These are phyloP conservation scores for Beris chalybata DNA, from an alignment of 2,888 invertebrate species.

Conservation along the genomic window DNA sequence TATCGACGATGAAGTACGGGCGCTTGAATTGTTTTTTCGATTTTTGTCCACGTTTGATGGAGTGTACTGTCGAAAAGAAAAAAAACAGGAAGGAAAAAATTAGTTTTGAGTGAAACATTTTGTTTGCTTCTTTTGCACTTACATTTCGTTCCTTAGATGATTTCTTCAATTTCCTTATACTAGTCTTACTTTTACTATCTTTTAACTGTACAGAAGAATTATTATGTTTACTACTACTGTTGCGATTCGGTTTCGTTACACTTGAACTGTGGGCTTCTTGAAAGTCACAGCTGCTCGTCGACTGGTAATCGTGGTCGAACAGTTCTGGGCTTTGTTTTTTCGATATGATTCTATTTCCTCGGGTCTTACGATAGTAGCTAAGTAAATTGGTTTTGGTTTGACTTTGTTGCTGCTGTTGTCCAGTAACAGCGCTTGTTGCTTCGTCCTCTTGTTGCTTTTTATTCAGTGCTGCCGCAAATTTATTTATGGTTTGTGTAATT, in stretches of 20 bases:
- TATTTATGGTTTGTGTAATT: background rate
- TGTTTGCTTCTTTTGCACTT: background rate
- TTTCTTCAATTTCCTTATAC: conserved; percentile 15
- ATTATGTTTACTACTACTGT: background rate
- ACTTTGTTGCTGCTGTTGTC: background rate
- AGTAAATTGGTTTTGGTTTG: conserved; percentile 47
- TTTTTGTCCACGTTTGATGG: conserved; percentile 38
- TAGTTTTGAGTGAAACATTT: background rate
- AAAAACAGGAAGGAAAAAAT: background rate
- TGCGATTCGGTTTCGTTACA: background rate
- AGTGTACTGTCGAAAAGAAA: conserved; percentile 6
- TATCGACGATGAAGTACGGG: conserved; percentile 28
- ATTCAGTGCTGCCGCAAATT: background rate
- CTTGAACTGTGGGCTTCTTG: background rate
- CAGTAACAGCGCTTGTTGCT: too few species aligned
- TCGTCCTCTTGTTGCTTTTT: background rate
- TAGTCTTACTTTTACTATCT: conserved; percentile 13
- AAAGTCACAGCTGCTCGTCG: conserved; percentile 2
- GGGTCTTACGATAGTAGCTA: conserved; percentile 55
- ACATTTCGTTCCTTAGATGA: conserved; percentile 15
- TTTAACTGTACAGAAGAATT: conserved; percentile 22
- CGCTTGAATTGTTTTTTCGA: conserved; percentile 26
- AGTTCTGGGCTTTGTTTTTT: conserved; percentile 5
- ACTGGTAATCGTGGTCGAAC: conserved; percentile 19
- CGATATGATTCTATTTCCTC: conserved; percentile 35